Base-by-base conservation (phyloP, 2,888 invertebrate species). In the Parelbella ahira region DNA sequence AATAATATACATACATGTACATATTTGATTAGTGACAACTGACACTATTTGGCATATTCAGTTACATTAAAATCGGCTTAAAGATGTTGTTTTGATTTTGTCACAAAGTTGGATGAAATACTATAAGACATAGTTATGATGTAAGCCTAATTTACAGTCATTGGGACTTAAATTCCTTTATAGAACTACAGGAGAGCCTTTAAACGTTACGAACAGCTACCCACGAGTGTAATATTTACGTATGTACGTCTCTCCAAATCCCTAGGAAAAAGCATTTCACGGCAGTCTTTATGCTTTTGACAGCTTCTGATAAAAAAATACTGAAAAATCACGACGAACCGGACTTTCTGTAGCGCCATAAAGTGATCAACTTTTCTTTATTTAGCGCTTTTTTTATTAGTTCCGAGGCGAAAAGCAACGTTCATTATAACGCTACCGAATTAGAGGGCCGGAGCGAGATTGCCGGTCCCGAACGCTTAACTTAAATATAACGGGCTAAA, bases 311-410 rank as follows among this genome's bases (percentile, higher is more conserved):
- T 39, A 20, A 39, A 39, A 32, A 32, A 39, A 39, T 32, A 32
- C 34, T 36, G 15, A 45, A 50, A 56, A 60, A 60, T 60, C 59
- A 60, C 51, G 48, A 55, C 44, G 51, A 45, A 53, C 49, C 41
- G 44, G 56, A 51, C 44, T 45, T 47, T 54, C 47, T 36, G 48
- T 46, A 52, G 48, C 37, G 43, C 41, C 51, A 19, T 42, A 50
- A 56, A 54, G n/a, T n/a, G n/a, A n/a, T n/a, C n/a, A n/a, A n/a
- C n/a, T n/a, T n/a, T n/a, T n/a, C n/a, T n/a, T n/a, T n/a, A 49
- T 58, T 56, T 51, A 58, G 54, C 60, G 51, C 62, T 59, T 56
- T 61, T 64, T 63, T 65, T 63, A 64, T 64, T 63, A 59, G 51
- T 47, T 49, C 36, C 32, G 11, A 33, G 38, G n/a, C n/a, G n/a